Base-by-base conservation (phyloP, 2,113 vertebrate species). In the Hymenochirus boettgeri region DNA sequence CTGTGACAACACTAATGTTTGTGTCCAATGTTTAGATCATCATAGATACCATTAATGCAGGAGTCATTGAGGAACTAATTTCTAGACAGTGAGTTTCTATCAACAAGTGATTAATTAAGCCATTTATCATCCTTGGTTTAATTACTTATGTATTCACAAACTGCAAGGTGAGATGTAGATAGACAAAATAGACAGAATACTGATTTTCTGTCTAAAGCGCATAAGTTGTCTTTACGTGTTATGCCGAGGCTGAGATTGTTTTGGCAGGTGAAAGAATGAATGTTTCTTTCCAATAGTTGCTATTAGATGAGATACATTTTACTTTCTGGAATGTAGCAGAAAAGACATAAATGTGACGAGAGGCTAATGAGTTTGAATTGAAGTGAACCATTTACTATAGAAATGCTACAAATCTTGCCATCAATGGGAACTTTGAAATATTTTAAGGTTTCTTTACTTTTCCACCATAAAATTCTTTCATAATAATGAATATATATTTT, bases 71-170 rank as follows among this genome's bases (percentile, higher is more conserved):
- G 55, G 31, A 37, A 35, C 29, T 11, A 57, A 57, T 37, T 57
- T 21, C 10, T 57, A 24, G 35, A n/a, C 23, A 58, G 21, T 25
- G 12, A 23, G 15, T 58, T 25, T 17, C 37, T 25, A 42, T 58
- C 56, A 58, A 58, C 56, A 58, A 42, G 56, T 42, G 33, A 58
- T 39, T 58, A 42, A 58, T 58, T 58, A 58, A 37, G 33, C 15
- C 22, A 58, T 42, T 45, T 58, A 42, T 42, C 56, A 58, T 37
- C 18, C 39, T 45, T 45, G 15, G 22, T 42, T 25, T 42, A 27
- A 58, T 58, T 58, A 22, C 22, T 58, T 42, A 45, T 42, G 35
- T 54, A 25, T 58, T 18, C 35, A 25, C 4, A 15, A 42, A 24
- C 21, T 8, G 10, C 22, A 58, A 24, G 27, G 23, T 21, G 47